Percentiles rank a stretch among this genome's conserved stretches.
Evolutionary conservation across 2,113 vertebrate genomes (phyloP).

Genomic region (Tachysurus vachellii): DNA sequence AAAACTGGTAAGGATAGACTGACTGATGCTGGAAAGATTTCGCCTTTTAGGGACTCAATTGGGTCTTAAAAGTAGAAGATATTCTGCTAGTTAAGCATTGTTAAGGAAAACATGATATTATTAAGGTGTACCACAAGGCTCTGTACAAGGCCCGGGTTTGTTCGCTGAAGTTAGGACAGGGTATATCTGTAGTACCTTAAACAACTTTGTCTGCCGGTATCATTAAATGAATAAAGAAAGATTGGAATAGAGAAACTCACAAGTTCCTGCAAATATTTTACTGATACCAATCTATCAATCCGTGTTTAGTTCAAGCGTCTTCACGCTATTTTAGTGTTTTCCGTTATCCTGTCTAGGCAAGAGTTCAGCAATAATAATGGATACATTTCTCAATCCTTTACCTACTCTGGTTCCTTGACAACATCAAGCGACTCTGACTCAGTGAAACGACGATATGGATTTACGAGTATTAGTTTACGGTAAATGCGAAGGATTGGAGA

Average conservation of each 20-base stretch:
- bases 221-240: neutral
- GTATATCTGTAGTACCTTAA: neutral
- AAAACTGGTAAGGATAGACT: conserved; percentile 70
- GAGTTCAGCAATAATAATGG: neutral
- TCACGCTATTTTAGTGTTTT: neutral
- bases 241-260: neutral
- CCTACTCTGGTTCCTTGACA: neutral
- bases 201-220: neutral
- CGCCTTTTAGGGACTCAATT: neutral
- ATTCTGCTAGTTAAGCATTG: neutral
- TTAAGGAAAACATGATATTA: neutral
- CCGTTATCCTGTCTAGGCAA: neutral
- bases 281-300: neutral
- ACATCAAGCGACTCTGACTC: neutral
- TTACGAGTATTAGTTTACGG: neutral
- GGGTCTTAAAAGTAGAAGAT: neutral
- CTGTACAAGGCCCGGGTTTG: neutral
- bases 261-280: neutral
- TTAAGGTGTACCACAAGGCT: neutral
- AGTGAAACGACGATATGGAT: neutral
- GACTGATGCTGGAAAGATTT: conserved; percentile 59
- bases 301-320: neutral
- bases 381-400: neutral
- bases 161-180: neutral
- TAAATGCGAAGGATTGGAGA: neutral